phyloP scores from a whole-genome alignment of 1,140 invertebrate genomes.

The Dufourea novaeangliae region DNA sequence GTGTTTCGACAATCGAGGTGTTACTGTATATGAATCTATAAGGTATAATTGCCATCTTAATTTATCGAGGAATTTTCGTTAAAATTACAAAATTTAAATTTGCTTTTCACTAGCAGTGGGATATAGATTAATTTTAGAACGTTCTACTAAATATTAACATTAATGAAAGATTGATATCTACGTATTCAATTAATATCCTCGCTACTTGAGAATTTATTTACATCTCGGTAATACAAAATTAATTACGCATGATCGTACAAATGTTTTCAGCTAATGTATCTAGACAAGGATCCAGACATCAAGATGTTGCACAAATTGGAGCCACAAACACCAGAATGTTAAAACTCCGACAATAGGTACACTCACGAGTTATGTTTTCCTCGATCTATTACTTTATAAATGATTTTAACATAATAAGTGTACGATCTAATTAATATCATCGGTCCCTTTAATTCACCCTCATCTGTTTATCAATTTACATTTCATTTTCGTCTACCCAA shows the following conservation, averaged over 20 bases:
- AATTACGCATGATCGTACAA: neutral
- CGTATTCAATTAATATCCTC: too few species aligned
- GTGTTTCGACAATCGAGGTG: too few species aligned
- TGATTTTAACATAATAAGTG: neutral
- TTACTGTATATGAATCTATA: too few species aligned
- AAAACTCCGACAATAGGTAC: neutral
- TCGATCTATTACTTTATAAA: neutral
- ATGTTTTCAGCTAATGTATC: conserved; percentile 60
- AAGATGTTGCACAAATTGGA: conserved; percentile 16
- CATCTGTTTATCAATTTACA: neutral
- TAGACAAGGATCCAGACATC: conserved; percentile 49
- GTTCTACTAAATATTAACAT: too few species aligned
- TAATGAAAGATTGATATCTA: too few species aligned
- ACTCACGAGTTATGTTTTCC: neutral
- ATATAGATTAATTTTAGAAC: too few species aligned
- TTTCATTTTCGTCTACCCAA: neutral
- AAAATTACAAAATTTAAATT: too few species aligned
- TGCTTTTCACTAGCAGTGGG: neutral
- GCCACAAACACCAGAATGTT: neutral
- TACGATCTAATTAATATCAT: neutral
- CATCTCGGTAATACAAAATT: neutral
- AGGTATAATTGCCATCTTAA: too few species aligned
- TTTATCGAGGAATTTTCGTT: too few species aligned
- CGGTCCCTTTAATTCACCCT: neutral
- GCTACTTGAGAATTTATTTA: neutral